Evolutionary conservation across 92 coral and sea anemone genomes (phyloP).

Genomic region (Actinostola sp.): DNA sequence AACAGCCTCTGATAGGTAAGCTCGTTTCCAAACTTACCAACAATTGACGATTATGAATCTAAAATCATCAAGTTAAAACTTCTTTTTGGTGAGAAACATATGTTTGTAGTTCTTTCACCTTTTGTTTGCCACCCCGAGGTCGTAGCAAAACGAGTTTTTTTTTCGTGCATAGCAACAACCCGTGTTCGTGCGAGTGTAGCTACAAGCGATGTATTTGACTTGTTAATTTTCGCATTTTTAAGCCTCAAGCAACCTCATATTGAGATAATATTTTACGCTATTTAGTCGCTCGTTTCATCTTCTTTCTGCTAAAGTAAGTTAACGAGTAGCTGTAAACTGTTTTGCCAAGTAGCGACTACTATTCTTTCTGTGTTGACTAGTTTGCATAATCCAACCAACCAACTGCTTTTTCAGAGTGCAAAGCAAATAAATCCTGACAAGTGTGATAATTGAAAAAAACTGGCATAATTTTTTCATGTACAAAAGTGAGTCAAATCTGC

Average conservation of each 20-base stretch:
- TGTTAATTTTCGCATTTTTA: not conserved
- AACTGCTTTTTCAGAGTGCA: constrained; percentile 4
- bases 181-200: not conserved
- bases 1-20: not conserved
- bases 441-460: not conserved
- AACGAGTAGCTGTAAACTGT: no score
- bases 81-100: no score
- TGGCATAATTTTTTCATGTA: constrained; percentile 11
- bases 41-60: no score
- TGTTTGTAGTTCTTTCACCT: not conserved
- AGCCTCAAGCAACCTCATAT: no score
- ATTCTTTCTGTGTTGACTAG: not conserved
- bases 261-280: no score
- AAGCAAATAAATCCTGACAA: constrained; percentile 16
- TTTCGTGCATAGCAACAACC: not conserved
- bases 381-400: constrained; percentile 2
- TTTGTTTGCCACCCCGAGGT: not conserved
- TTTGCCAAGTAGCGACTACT: no score
- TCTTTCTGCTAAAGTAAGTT: no score
- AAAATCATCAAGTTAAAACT: no score
- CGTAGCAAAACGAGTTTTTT: not conserved
- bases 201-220: not conserved
- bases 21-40: no score
- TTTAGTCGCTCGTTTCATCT: no score
- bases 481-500: not conserved